These are phyloP conservation scores for Copsychus sechellarum DNA, from an alignment of 2,113 vertebrate species.

Conservation along the genomic window DNA sequence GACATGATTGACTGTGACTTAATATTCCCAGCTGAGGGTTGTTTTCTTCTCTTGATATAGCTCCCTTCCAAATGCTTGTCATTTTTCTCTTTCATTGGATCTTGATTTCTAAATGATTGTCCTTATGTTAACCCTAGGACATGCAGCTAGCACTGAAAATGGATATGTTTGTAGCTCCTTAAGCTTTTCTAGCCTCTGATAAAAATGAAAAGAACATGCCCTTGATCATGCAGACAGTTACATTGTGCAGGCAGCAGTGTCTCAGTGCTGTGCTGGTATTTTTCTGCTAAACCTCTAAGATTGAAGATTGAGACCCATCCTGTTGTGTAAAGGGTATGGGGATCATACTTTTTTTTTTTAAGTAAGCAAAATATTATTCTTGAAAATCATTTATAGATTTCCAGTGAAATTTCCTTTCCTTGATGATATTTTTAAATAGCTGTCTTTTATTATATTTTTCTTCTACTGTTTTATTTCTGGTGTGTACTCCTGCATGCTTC, in stretches of 20 bases:
- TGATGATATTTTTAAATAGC: neutral
- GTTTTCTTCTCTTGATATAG: slow-evolving; percentile 19
- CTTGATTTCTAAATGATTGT: slow-evolving; percentile 42
- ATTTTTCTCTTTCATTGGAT: slow-evolving; percentile 27
- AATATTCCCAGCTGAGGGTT: slow-evolving; percentile 39
- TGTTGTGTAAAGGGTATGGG: neutral
- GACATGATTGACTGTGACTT: slow-evolving; percentile 53
- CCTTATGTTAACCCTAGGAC: slow-evolving; percentile 11
- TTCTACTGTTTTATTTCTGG: neutral
- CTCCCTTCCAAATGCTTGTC: slow-evolving; percentile 11
- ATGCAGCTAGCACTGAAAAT: neutral
- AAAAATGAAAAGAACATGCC: neutral
- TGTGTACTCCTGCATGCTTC: neutral
- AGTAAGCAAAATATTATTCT: neutral
- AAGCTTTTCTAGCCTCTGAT: neutral
- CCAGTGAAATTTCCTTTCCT: neutral
- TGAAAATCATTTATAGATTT: neutral
- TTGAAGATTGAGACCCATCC: neutral
- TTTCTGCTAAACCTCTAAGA: neutral
- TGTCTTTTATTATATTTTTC: neutral
- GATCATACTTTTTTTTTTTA: neutral
- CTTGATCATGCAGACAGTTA: neutral
- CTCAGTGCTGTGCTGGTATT: neutral
- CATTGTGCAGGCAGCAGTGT: neutral
- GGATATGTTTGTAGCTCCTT: neutral